Evolutionary conservation across 1,140 invertebrate genomes (phyloP), one percentile per base, ranked within the genome.

Genomic region (Hermetia illucens): DNA sequence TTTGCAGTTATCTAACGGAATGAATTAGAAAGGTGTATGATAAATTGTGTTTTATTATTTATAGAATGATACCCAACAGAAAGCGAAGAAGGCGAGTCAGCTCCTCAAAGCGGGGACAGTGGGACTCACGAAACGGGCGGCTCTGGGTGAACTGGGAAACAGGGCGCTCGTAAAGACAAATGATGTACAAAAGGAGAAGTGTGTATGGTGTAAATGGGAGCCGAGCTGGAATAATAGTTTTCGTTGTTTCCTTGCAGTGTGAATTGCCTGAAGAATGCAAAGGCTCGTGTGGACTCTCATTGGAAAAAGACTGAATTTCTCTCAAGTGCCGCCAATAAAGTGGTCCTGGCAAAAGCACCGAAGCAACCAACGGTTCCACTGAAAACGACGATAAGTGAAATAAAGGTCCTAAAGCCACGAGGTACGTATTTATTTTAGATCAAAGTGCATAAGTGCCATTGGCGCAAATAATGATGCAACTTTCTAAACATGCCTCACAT

Each of bases 71-170:
- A n/a, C n/a, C n/a, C n/a, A 52, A 16, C 44, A 50, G 16, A 46
- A 51, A 38, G 19, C 48, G 17, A 58, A 58, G 41, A 58, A 56
- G 47, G 36, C 58, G 44, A 51, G 47, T 41, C 48, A 44, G 41
- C 40, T 45, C 44, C 38, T 46, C 20, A 44, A 48, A 25, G 51
- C 49, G 43, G 50, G 44, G 16, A 49, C 46, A 42, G 29, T 21
- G 3, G n/a, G n/a, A n/a, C n/a, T n/a, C n/a, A 54, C 52, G 41
- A 58, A 56, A 39, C 50, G 55, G 21, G 50, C 55, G 21, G 55
- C 55, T 15, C 34, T 58, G 4, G 55, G 55, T 21, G 55, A 58
- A 32, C 24, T 58, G n/a, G 55, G 58, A 21, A 58, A 58, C 48
- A 50, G 53, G 20, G 55, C 47, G 19, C 15, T 58, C 2, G 30